Conservation (phyloP, 1,140 invertebrate genomes). For the Drosophila nigrodunni region DNA sequence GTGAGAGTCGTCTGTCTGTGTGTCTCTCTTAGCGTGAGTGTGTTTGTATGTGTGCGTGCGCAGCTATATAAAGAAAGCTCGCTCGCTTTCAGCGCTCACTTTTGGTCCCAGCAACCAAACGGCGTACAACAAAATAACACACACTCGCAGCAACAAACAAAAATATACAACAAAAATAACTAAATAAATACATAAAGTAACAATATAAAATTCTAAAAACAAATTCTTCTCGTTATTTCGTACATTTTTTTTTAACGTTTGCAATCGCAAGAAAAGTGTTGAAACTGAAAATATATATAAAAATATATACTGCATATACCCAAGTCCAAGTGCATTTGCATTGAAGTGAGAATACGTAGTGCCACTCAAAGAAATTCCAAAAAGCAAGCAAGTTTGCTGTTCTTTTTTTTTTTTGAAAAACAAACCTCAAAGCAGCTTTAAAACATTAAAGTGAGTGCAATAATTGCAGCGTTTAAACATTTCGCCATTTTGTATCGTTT, state of each 20-base stretch:
- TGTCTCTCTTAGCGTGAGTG: slow-evolving; percentile 5
- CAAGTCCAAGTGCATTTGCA: slow-evolving; percentile 49
- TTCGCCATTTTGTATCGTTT: slow-evolving; percentile 9
- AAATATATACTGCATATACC: slow-evolving; percentile 22
- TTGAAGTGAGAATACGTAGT: slow-evolving; percentile 46
- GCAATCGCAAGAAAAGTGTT: slow-evolving; percentile 20
- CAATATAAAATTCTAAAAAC: not conserved
- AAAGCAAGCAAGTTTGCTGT: not conserved
- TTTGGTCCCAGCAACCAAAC: slow-evolving; percentile 77
- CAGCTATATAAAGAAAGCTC: slow-evolving; percentile 77
- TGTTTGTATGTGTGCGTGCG: slow-evolving; percentile 25
- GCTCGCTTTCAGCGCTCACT: slow-evolving; percentile 76
- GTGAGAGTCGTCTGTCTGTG: slow-evolving; percentile 9
- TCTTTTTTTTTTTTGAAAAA: not conserved
- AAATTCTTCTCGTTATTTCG: slow-evolving; percentile 15
- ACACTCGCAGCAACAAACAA: slow-evolving; percentile 20
- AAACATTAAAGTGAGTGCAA: slow-evolving; percentile 36
- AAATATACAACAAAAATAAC: slow-evolving; percentile 24
- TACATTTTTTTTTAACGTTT: slow-evolving; percentile 23
- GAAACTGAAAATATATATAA: slow-evolving; percentile 2
- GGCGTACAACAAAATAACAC: slow-evolving; percentile 53
- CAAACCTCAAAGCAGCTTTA: not conserved
- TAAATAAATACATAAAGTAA: slow-evolving; percentile 6
- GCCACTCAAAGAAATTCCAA: slow-evolving; percentile 42
- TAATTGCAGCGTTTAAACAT: slow-evolving; percentile 10